Percentiles rank a stretch among this genome's conserved stretches.
Evolutionary conservation across 2,888 invertebrate genomes (phyloP).

Genomic region (Synanthedon myopaeformis): DNA sequence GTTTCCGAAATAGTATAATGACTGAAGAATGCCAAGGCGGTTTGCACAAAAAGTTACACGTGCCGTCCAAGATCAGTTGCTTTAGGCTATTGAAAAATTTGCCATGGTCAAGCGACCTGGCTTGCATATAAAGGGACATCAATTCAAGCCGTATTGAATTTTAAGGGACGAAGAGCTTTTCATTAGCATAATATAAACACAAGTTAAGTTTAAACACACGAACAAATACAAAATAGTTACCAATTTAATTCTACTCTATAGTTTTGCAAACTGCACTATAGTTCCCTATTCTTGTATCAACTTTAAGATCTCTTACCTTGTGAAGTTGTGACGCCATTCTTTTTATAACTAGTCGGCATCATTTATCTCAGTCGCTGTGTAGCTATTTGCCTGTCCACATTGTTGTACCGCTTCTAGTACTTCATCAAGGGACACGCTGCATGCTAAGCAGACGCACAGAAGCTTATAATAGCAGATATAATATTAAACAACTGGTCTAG

Average conservation of each 20-base stretch:
- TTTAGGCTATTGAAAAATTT: conserved; percentile 64
- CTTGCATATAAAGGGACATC: conserved; percentile 56
- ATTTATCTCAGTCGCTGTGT: conserved; percentile 31
- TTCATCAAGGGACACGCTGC: conserved; percentile 26
- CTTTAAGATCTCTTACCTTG: not conserved
- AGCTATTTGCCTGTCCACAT: conserved; percentile 33
- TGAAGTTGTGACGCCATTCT: conserved; percentile 1
- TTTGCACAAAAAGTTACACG: conserved; percentile 67
- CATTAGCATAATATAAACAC: not conserved
- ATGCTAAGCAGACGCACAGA: conserved; percentile 44
- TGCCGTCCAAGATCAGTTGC: conserved; percentile 52
- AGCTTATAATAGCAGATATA: conserved; percentile 38
- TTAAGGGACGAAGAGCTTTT: conserved; percentile 21
- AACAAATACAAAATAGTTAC: too few relatives aligned
- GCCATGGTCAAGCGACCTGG: conserved; percentile 40
- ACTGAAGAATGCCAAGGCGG: conserved; percentile 50
- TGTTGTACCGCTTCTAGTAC: conserved; percentile 29
- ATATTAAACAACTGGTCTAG: conserved; percentile 33
- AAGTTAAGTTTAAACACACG: not conserved
- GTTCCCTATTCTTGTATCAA: not conserved
- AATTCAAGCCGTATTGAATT: conserved; percentile 38
- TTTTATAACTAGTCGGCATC: conserved; percentile 19
- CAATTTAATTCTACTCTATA: too few relatives aligned
- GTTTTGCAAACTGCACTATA: too few relatives aligned
- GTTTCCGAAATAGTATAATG: conserved; percentile 35